These are phyloP conservation scores for Phalacrocorax aristotelis DNA, from an alignment of 2,113 vertebrate genomes.

Conservation along the genomic window DNA sequence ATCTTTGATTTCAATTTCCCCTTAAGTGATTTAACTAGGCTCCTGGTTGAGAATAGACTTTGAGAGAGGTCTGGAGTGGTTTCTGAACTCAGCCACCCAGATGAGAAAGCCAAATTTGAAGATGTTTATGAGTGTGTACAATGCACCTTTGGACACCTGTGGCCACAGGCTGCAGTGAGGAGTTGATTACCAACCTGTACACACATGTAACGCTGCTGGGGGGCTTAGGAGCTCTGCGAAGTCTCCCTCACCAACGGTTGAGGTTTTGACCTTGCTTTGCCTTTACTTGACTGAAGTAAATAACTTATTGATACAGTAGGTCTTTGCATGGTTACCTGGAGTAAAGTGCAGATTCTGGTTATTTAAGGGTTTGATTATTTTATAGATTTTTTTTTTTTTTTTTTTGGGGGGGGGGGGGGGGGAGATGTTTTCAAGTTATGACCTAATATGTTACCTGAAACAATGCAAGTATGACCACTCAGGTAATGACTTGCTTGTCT, in stretches of 20 bases:
- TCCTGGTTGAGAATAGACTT: not conserved
- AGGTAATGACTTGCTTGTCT: rapidly evolving
- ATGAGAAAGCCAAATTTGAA: not conserved
- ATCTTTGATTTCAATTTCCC: conserved; percentile 4
- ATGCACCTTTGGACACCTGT: not conserved
- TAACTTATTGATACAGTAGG: not conserved
- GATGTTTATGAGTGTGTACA: not conserved
- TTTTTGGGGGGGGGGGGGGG: too few relatives aligned
- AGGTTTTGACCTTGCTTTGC: not conserved
- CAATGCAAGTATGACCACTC: not conserved
- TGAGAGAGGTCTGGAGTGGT: not conserved
- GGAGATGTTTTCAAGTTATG: not conserved
- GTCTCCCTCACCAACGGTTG: not conserved
- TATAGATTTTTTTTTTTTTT: not conserved
- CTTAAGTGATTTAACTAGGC: not conserved
- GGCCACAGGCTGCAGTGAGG: not conserved
- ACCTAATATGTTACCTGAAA: not conserved
- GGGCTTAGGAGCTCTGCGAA: not conserved
- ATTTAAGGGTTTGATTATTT: not conserved
- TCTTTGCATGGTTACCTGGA: not conserved
- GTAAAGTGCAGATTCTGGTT: not conserved
- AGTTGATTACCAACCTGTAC: not conserved
- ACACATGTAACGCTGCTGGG: not conserved
- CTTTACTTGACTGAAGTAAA: not conserved
- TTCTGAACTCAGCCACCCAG: not conserved